Evolutionary conservation across 2,888 invertebrate genomes (phyloP).

Genomic region (Neria commutata): DNA sequence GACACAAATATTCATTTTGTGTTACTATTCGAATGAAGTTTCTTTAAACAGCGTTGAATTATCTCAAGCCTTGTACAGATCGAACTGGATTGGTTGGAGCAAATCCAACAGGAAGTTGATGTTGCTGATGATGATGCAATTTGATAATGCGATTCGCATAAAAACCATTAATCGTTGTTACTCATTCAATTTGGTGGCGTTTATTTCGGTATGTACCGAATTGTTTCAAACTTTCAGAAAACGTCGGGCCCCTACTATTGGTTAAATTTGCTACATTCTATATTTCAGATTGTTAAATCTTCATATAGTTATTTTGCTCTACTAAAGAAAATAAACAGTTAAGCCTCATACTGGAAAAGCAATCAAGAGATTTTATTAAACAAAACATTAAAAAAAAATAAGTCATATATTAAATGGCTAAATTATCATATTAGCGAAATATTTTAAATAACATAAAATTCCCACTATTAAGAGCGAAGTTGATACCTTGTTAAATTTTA

Average conservation of each 20-base stretch:
- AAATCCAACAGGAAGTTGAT: constrained; percentile 34
- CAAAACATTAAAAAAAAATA: too few relatives aligned
- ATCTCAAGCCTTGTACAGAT: constrained; percentile 36
- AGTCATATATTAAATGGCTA: too few relatives aligned
- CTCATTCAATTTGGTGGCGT: constrained; percentile 40
- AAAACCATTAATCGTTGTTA: constrained; percentile 40
- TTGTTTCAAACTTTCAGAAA: neutral
- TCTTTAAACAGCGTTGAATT: constrained; percentile 38
- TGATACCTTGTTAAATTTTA: too few relatives aligned
- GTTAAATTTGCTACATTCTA: constrained; percentile 8
- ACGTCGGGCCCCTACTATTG: neutral
- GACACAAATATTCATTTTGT: constrained; percentile 47
- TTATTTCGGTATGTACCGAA: constrained; percentile 42
- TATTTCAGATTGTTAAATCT: constrained; percentile 38
- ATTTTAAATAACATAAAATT: too few relatives aligned
- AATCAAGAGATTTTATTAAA: too few relatives aligned
- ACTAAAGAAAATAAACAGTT: constrained; percentile 28
- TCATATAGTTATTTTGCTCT: constrained; percentile 41
- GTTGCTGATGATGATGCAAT: constrained; percentile 39
- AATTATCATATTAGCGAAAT: too few relatives aligned
- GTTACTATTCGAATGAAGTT: constrained; percentile 46
- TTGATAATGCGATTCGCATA: constrained; percentile 35
- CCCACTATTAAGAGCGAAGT: too few relatives aligned
- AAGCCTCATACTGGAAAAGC: too few relatives aligned
- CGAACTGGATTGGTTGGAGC: constrained; percentile 39